A percentile compares a stretch with the other conserved stretches of the same genome.
phyloP scores from a whole-genome alignment of 2,113 vertebrate species.

The Syrmaticus mikado region DNA sequence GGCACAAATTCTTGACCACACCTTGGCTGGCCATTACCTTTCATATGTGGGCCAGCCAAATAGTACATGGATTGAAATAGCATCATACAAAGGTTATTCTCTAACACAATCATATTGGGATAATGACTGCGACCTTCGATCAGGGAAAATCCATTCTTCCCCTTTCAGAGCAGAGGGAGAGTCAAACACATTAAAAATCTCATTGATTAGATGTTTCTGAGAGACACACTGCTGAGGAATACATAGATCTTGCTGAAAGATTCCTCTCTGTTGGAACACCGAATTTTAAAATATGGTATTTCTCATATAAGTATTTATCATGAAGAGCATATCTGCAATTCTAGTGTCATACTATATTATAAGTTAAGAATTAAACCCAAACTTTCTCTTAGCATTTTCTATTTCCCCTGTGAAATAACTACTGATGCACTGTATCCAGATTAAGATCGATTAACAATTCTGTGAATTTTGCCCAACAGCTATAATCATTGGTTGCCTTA shows the following conservation, averaged over 20 bases:
- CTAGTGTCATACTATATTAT: not conserved
- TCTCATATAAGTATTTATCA: not conserved
- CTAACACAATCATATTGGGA: not conserved
- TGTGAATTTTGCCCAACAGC: slow-evolving; percentile 63
- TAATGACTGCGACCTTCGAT: not conserved
- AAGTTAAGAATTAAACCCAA: not conserved
- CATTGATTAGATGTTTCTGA: slow-evolving; percentile 47
- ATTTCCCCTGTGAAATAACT: not conserved
- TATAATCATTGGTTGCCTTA: slow-evolving; percentile 69
- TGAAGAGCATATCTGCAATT: not conserved
- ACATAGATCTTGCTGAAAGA: not conserved
- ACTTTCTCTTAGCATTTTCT: not conserved
- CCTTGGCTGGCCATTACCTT: not conserved
- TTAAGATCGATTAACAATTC: slow-evolving; percentile 72
- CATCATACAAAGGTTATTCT: not conserved
- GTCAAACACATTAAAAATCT: slow-evolving; percentile 29
- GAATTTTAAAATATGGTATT: not conserved
- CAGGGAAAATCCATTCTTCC: slow-evolving; percentile 18
- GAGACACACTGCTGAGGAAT: not conserved
- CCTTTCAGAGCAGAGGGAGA: not conserved
- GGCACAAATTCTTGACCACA: rapidly evolving
- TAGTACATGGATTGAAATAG: not conserved
- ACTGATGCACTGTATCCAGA: slow-evolving; percentile 29
- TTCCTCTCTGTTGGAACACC: not conserved
- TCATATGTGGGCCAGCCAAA: not conserved